A percentile compares a stretch with the other conserved stretches of the same genome.
Conservation (phyloP, 2,888 invertebrate species). For the Tupiocoris notatus region DNA sequence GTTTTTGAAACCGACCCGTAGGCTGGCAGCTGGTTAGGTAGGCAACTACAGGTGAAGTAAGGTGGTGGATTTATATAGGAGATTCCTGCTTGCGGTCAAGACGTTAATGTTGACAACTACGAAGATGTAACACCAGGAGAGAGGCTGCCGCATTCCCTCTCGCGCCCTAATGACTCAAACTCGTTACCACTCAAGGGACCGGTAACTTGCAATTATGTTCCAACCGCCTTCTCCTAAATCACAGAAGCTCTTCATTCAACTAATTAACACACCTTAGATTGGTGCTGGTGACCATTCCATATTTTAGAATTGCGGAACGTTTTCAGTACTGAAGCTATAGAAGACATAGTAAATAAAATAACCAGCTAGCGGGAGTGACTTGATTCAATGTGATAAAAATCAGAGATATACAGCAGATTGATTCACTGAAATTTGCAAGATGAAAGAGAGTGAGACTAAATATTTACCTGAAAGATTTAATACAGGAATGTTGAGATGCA, state of each 20-base stretch:
- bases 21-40: background rate
- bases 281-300: background rate
- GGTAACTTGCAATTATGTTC: background rate
- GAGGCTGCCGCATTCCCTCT: background rate
- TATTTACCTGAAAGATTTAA: no score
- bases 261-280: background rate
- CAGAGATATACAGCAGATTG: no score
- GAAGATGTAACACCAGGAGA: slow-evolving; percentile 10
- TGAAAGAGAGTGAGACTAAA: no score
- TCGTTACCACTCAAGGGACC: background rate
- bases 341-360: no score
- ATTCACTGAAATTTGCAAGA: no score
- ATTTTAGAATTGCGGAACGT: background rate
- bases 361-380: no score
- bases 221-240: background rate
- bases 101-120: slow-evolving; percentile 10
- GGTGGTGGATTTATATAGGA: background rate
- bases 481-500: no score
- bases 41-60: background rate
- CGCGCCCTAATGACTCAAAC: background rate
- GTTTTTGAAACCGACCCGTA: background rate
- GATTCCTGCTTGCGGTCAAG: background rate
- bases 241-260: background rate
- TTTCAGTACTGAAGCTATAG: no score
- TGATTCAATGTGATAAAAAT: no score